Base-by-base conservation (phyloP, 2,888 invertebrate species). In the Stenichneumon culpator region DNA sequence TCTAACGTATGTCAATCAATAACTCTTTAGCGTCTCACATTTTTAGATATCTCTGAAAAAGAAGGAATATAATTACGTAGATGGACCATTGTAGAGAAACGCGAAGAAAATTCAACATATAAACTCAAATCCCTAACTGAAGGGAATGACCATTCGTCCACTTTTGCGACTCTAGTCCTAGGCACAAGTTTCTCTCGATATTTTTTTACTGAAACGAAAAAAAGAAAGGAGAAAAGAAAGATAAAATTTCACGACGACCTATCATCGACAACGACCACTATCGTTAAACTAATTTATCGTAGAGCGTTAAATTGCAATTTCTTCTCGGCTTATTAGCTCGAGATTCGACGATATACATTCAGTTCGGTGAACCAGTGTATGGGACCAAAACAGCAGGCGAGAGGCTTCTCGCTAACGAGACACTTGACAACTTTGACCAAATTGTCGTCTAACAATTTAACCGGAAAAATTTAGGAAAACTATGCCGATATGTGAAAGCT, bases 131-230 rank as follows among this genome's bases (percentile, higher is more conserved):
- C 47, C 28, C 39, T 73, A 67, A 22, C 54, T 25, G 65, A 57
- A 32, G 57, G 63, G 54, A 67, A 78, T 47, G 78, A 69, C 68
- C 73, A 69, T 81, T 84, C 73, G 69, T 81, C 81, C 73, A 84
- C 50, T 84, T 78, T 78, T 78, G 73, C 68, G 78, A 84, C 73
- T 81, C 44, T 78, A 81, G 74, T 84, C 63, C 68, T 69, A 81
- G 81, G 68, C 84, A 81, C 84, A 74, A 78, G 73, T 69, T 44
- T 78, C 68, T 81, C 74, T 74, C 69, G 54, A 82, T 84, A 84
- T 82, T 82, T 84, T 84, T 82, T 79, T 80, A 84, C 77, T 22
- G 44, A 69, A 60, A 73, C 5, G 11, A 36, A 73, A 22, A 54
- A 11, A 50, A 28, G 16, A 65, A 69, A 75, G 28, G 57, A 25